Conservation (phyloP, 1,140 invertebrate species). For the Ceratosolen solmsi region DNA sequence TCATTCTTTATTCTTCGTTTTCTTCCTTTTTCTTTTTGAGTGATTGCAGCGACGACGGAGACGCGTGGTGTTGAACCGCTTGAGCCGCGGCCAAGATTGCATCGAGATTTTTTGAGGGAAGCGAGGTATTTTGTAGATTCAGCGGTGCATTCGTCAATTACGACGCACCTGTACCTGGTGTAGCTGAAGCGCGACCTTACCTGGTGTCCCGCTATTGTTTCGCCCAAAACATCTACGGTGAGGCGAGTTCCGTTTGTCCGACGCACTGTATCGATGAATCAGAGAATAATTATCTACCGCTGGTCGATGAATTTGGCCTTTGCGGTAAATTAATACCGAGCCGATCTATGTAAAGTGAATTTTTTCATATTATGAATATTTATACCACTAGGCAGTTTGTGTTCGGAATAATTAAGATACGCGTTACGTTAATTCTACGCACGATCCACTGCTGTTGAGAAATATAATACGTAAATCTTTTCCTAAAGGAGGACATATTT, state of each 20-base stretch:
- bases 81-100: background rate
- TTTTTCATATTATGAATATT: background rate
- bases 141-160: conserved; percentile 42
- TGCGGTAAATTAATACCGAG: background rate
- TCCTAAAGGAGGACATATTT: too few species aligned
- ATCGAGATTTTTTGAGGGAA: conserved; percentile 21
- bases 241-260: background rate
- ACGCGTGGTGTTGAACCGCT: background rate
- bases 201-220: conserved; percentile 14
- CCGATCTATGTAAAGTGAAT: background rate
- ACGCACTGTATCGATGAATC: background rate
- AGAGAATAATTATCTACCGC: conserved; percentile 12
- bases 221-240: too few species aligned
- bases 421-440: background rate
- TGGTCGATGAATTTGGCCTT: background rate
- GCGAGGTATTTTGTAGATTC: conserved; percentile 22
- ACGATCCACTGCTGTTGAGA: too few species aligned
- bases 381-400: background rate
- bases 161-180: conserved; percentile 16
- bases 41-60: conserved; percentile 26
- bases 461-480: too few species aligned
- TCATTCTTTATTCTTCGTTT: background rate
- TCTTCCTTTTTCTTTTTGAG: too few species aligned
- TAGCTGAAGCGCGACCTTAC: conserved; percentile 1
- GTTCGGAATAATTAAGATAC: background rate